These are phyloP conservation scores for Maylandia zebra DNA, from an alignment of 2,113 vertebrate species.

Conservation along the genomic window DNA sequence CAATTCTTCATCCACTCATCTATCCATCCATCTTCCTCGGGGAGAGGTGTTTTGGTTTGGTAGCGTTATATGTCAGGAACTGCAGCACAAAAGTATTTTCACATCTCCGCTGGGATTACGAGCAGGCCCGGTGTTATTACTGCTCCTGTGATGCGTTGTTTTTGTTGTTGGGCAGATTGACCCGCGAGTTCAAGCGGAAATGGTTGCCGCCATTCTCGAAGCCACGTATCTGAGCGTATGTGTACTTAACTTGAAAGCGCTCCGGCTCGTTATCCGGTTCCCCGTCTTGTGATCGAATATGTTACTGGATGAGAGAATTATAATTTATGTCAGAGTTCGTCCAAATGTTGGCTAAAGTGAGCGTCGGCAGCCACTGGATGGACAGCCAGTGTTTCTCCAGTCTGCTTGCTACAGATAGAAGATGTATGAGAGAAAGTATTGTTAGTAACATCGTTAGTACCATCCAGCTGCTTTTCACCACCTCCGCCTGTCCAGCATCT, in stretches of 20 bases:
- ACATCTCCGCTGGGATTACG: constrained; percentile 53
- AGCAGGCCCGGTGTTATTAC: constrained; percentile 46
- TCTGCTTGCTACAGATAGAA: not conserved
- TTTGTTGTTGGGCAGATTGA: constrained; percentile 43
- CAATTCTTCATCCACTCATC: constrained; percentile 49
- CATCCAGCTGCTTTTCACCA: constrained; percentile 57
- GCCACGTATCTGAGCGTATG: not conserved
- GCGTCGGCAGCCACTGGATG: constrained; percentile 6
- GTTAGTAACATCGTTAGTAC: constrained; percentile 50
- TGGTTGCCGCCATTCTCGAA: constrained; percentile 12
- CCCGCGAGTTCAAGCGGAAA: constrained; percentile 32
- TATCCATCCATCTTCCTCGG: constrained; percentile 53
- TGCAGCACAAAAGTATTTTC: constrained; percentile 53
- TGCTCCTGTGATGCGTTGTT: constrained; percentile 47
- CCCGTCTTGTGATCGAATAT: constrained; percentile 37
- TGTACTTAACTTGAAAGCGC: not conserved
- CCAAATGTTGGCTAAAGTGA: constrained; percentile 27
- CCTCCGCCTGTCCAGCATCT: constrained; percentile 49
- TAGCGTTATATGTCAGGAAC: constrained; percentile 57
- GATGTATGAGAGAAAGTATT: constrained; percentile 37
- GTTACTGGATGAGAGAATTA: constrained; percentile 15
- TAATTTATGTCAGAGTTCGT: constrained; percentile 46
- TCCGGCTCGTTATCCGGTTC: constrained; percentile 30
- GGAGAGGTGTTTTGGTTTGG: constrained; percentile 55
- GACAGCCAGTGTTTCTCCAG: constrained; percentile 29